Evolutionary conservation across 2,888 invertebrate species (phyloP), one percentile per base, ranked within the genome.

Genomic region (Venusia cambrica): DNA sequence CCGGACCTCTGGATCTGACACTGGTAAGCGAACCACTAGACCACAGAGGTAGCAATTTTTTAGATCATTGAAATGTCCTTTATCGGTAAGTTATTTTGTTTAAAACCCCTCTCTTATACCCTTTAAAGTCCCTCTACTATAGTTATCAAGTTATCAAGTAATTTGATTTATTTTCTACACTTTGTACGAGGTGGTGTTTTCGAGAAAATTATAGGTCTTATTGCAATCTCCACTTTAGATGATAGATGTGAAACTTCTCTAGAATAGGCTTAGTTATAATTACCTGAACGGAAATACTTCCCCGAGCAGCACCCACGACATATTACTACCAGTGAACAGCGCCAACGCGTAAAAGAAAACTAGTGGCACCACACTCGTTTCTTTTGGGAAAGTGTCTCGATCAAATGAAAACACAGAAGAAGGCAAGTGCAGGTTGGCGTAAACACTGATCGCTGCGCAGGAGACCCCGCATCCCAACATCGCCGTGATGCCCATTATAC

Each of bases 251-350:
- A 10, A 2, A 12, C 10, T 7, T 13, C 5, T 8, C 0, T 5
- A 12, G 1, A 14, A 21, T 14, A 26, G 2, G 4, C 11, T 19
- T 22, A n/a, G 6, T 6, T 7, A 14, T 10, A 3, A 5, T 2
- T 56, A 88, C 88, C 87, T 87, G 44, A 87, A 80, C 0, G 89
- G 88, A 45, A 89, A 89, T 2, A 89, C 78, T 70, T 89, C 89
- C 24, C 88, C 87, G n/a, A 89, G 62, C 29, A 89, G 51, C 39
- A 88, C 79, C 89, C 89, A 89, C 1, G 89, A 88, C 3, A 88
- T 68, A 6, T 80, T 74, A 2, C 74, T 62, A 4, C 72, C 79
- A 6, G 73, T 74, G 38, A 70, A 74, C 21, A 77, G 54, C 1
- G 73, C 68, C 26, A 85, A 51, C 1, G 63, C 41, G 21, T 77